Evolutionary conservation across 2,113 vertebrate genomes (phyloP), one percentile per base, ranked within the genome.

Genomic region (Microtus richardsoni): DNA sequence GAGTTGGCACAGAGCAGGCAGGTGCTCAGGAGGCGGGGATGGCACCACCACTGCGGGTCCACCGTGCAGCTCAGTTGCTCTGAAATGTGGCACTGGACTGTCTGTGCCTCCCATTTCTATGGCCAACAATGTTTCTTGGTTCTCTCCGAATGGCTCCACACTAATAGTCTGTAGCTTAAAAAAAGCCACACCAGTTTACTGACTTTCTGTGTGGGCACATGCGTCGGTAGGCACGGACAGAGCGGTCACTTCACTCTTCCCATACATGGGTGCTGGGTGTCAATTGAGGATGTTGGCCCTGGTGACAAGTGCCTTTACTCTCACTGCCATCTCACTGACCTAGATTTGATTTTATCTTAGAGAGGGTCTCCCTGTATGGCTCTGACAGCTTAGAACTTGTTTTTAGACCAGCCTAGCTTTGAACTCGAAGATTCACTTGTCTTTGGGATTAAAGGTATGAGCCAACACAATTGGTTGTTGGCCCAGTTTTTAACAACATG

Each of bases 1-100:
- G 14, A 26, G 2, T n/a, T 66, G 22, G 0, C 30, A 12, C 7
- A 44, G 36, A 68, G 71, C 7, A 58, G 58, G 58, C 6, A 80
- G 90, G 14, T 52, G 26, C 70, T 21, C 17, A 36, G 93, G 66
- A 26, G 17, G 4, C 0, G 12, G 39, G 60, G 74, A 30, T 9
- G 1, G 30, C 26, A 33, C 9, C n/a, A 22, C 7, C 22, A 24
- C 0, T 16, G 19, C 6, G 4, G 10, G 0, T 2, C 83, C 30
- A 49, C 64, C 4, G 14, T n/a, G 22, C 4, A 14, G 10, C 7
- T 19, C 39, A n/a, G 80, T 0, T 11, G 41, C 52, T 73, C 88
- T 17, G 77, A 64, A 71, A 47, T 52, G 52, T 0, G 52, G 52
- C 44, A 30, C 6, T 0, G 8, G 13, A 2, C 30, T 3, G 30